Evolutionary conservation across 2,113 vertebrate genomes (phyloP).

Genomic region (Solea solea): DNA sequence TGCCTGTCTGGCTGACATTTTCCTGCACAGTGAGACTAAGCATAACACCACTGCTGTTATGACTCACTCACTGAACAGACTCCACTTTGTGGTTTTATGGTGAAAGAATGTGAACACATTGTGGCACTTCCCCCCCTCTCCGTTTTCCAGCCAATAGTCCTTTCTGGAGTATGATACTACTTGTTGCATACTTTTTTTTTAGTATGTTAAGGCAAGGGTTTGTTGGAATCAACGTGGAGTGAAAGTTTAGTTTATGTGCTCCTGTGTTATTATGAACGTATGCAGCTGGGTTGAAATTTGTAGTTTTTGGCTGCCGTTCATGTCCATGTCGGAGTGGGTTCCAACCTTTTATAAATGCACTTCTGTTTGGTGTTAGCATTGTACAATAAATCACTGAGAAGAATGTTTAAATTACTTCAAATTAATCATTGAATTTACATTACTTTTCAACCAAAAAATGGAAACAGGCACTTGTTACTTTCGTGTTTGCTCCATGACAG

Average conservation of each 20-base stretch:
- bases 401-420: not conserved
- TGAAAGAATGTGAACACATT: slow-evolving; percentile 73
- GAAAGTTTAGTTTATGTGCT: slow-evolving; percentile 6
- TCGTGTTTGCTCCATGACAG: slow-evolving; percentile 28
- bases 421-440: slow-evolving; percentile 46
- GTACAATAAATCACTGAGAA: not conserved
- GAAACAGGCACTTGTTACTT: slow-evolving; percentile 56
- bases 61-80: slow-evolving; percentile 78
- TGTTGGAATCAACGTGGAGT: slow-evolving; percentile 1
- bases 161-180: slow-evolving; percentile 29
- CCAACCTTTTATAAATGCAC: not conserved
- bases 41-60: slow-evolving; percentile 78
- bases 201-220: slow-evolving; percentile 3
- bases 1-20: slow-evolving; percentile 76
- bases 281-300: slow-evolving; percentile 14
- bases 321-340: not conserved
- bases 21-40: slow-evolving; percentile 75
- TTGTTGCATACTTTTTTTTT: slow-evolving; percentile 36
- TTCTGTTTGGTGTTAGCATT: not conserved
- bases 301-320: not conserved
- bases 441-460: slow-evolving; percentile 20
- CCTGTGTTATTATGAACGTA: not conserved
- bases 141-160: slow-evolving; percentile 40
- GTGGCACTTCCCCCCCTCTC: slow-evolving; percentile 50
- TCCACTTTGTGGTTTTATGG: slow-evolving; percentile 79